Conservation (phyloP, 2,797 vertebrate species). For the Pangasius sanitwongsei region DNA sequence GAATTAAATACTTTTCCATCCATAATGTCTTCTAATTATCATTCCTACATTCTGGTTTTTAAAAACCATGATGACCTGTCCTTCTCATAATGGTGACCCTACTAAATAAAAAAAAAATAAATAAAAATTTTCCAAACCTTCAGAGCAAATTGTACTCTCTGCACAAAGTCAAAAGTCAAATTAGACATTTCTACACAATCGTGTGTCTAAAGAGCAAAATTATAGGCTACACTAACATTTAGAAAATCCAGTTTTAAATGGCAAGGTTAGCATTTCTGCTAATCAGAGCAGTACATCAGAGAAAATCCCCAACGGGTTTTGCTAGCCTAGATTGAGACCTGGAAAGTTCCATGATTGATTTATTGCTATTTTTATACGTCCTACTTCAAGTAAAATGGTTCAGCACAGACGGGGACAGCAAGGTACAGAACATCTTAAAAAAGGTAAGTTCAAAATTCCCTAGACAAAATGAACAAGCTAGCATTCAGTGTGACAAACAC, state of each 20-base stretch:
- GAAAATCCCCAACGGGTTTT: slow-evolving; percentile 70
- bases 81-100: not conserved
- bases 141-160: not conserved
- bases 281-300: slow-evolving; percentile 59
- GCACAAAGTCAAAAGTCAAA: not conserved
- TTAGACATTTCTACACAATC: not conserved
- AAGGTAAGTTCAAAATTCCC: slow-evolving; percentile 50
- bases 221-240: not conserved
- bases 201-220: not conserved
- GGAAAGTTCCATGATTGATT: slow-evolving; percentile 78
- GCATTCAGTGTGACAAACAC: slow-evolving; percentile 33
- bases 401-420: slow-evolving; percentile 59
- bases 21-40: not conserved
- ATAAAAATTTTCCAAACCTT: not conserved
- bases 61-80: not conserved
- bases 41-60: not conserved
- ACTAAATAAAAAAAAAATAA: not conserved
- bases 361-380: slow-evolving; percentile 80
- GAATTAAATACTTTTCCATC: no score
- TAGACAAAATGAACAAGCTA: slow-evolving; percentile 41
- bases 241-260: slow-evolving; percentile 7
- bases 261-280: slow-evolving; percentile 27
- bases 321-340: slow-evolving; percentile 75
- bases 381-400: slow-evolving; percentile 76
- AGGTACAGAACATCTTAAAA: slow-evolving; percentile 57